These are phyloP conservation scores for Metridium senile DNA, from an alignment of 92 coral and sea anemone species.

Conservation along the genomic window DNA sequence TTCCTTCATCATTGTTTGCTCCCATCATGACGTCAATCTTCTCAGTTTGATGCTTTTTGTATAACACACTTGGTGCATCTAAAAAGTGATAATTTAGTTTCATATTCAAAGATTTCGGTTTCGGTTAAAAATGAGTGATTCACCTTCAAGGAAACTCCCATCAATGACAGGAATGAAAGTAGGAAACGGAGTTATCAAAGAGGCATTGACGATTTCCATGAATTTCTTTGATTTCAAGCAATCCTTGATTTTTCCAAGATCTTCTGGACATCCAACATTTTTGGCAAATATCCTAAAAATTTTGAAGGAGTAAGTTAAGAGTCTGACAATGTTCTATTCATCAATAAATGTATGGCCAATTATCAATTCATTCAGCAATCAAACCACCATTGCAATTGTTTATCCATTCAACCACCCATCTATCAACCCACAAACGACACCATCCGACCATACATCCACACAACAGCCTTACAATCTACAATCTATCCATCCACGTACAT, in stretches of 20 bases:
- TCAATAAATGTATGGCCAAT: too few species aligned
- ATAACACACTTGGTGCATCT: slow-evolving; percentile 15
- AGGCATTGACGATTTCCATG: background rate
- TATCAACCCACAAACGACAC: too few species aligned
- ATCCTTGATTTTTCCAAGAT: background rate
- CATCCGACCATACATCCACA: too few species aligned
- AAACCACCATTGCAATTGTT: too few species aligned
- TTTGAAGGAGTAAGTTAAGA: too few species aligned
- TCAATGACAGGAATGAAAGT: background rate
- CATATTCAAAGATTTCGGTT: background rate
- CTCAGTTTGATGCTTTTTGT: slow-evolving; percentile 5
- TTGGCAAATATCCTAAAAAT: background rate
- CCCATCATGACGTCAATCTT: slow-evolving; percentile 12
- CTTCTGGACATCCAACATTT: background rate
- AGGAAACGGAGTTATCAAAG: background rate
- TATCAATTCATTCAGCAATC: too few species aligned
- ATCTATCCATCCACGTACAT: too few species aligned
- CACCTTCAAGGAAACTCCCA: background rate
- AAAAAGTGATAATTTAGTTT: background rate
- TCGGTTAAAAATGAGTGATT: background rate
- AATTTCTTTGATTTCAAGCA: background rate
- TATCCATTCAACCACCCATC: too few species aligned
- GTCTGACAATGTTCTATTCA: too few species aligned
- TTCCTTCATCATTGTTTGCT: slow-evolving; percentile 24
- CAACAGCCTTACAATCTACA: too few species aligned